A percentile compares a stretch with the other conserved stretches of the same genome.
Conservation (phyloP, 2,113 vertebrate genomes). For the Petrocephalus zakoni region DNA sequence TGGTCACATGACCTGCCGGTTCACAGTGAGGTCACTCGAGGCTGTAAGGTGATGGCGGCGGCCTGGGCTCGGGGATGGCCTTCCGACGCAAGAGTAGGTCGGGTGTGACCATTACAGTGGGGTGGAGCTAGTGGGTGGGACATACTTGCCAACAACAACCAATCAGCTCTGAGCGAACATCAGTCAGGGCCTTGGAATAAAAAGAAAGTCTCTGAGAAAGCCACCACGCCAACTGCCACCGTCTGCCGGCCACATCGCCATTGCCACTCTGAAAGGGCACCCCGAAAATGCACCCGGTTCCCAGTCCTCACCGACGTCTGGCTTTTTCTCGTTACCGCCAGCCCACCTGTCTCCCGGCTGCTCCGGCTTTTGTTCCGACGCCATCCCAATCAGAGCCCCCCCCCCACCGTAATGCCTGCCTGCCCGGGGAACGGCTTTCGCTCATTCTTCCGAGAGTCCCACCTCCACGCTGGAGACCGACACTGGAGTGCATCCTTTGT, state of each 20-base stretch:
- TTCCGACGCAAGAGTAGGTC: neutral
- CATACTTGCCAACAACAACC: slow-evolving; percentile 22
- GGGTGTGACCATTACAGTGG: neutral
- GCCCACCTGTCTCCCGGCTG: slow-evolving; percentile 24
- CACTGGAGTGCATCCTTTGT: slow-evolving; percentile 21
- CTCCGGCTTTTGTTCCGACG: slow-evolving; percentile 15
- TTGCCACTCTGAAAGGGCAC: neutral
- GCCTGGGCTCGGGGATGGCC: slow-evolving; percentile 18
- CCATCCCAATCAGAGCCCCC: slow-evolving; percentile 7
- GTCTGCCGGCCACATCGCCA: neutral
- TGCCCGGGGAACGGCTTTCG: slow-evolving; percentile 17
- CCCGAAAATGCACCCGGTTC: neutral
- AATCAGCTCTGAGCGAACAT: slow-evolving; percentile 26
- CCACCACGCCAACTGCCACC: neutral
- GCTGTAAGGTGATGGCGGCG: slow-evolving; percentile 21
- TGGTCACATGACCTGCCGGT: slow-evolving; percentile 41
- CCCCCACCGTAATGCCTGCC: slow-evolving; percentile 5
- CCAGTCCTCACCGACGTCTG: neutral
- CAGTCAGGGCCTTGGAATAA: neutral
- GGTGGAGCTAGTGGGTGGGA: slow-evolving; percentile 3
- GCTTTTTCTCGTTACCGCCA: slow-evolving; percentile 3
- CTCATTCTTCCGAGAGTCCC: slow-evolving; percentile 5
- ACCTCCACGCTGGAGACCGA: neutral
- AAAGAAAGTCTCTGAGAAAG: neutral
- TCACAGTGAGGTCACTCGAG: slow-evolving; percentile 31